Evolutionary conservation across 2,888 invertebrate genomes (phyloP), one percentile per base, ranked within the genome.

Genomic region (Leptinotarsa peninsularis): DNA sequence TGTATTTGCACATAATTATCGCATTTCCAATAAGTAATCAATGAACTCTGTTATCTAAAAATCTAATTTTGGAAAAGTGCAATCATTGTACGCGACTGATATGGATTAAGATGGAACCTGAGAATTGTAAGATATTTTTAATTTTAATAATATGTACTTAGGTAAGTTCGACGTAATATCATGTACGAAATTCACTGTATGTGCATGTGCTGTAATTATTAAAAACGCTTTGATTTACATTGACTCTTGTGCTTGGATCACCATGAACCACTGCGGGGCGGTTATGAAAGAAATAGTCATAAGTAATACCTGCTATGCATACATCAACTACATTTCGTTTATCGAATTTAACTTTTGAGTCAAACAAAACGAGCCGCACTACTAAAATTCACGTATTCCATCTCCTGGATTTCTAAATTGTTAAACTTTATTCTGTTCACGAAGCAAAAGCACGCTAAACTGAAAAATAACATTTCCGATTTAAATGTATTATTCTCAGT

Each of bases 191-290:
- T 87, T 88, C 87, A 88, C 87, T 89, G 88, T 88, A 86, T 88
- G 88, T 89, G 88, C 89, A 89, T 89, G 89, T 88, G 88, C 87
- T 87, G 85, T 87, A 87, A 84, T 83, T 85, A 86, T 87, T 87
- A 86, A 85, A 76, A 73, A 80, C 67, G 82, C 82, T 83, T 83
- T 79, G 76, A 79, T 79, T 79, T 77, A 80, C 76, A 78, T 76
- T 74, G 74, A 78, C 75, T 81, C 79, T 76, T 74, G 71, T 74
- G 74, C 80, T 75, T 80, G 68, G 5, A 66, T 78, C 71, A 70
- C 60, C 70, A 66, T 17, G 52, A 43, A 18, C 33, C 15, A 43
- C 50, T 52, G 58, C 23, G 23, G 15, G 58, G 0, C 52, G 4
- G 52, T 15, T 52, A 52, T 52, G 52, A 52, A 15, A 17, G 7